Evolutionary conservation across 2,797 vertebrate genomes (phyloP), one percentile per base, ranked within the genome.

Genomic region (Prionace glauca): DNA sequence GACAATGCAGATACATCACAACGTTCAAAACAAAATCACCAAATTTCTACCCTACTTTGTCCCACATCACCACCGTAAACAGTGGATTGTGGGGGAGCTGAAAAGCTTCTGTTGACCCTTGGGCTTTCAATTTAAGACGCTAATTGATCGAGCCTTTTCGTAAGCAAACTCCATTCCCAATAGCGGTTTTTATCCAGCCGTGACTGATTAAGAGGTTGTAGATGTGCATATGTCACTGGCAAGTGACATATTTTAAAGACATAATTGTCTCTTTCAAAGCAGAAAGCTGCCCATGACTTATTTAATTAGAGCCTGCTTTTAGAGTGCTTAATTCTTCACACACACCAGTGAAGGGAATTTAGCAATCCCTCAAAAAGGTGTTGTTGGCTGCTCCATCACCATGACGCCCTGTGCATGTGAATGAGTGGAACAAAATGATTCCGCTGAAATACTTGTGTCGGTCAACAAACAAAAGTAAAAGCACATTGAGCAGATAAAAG

Each of bases 261-360:
- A 72, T 56, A 32, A 94, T 94, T 72, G 65, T 74, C 92, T 45
- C 41, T 94, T 94, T 50, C 22, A 94, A 94, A 72, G 3, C 69
- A 14, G 65, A 91, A 72, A 74, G 67, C 69, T 8, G 45, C 26
- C 9, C 41, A 20, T 50, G 41, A 50, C 41, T 94, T 71, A 72
- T 94, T 72, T 94, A 94, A 94, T 94, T 94, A 71, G 92, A 94
- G 41, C 67, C 69, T 50, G 12, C 41, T 41, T 74, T 72, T 94
- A 72, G 69, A 94, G 72, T 94, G 41, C 24, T 72, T 74, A 71
- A 94, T 72, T 45, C 69, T 56, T 94, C 92, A 72, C 92, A 72
- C 92, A 72, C 36, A 72, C 24, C 41, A 72, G 41, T 45, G 24
- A 94, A 94, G 65, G 36, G 72, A 94, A 94, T 91, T 60, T 65